phyloP scores from a whole-genome alignment of 2,888 invertebrate genomes.

The Luperina testacea region DNA sequence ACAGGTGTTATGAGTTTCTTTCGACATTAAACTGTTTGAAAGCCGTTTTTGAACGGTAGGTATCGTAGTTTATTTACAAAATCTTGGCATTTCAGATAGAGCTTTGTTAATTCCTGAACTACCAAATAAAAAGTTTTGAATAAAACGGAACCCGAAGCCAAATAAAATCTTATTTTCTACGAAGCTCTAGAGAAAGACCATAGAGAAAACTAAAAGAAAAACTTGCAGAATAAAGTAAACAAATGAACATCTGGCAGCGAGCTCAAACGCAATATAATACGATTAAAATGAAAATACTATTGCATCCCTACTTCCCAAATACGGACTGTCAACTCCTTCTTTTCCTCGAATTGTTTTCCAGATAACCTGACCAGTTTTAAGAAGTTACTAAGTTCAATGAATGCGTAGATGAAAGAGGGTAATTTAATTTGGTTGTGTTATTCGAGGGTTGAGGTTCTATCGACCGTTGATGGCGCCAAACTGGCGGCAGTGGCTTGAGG shows the following conservation, averaged over 20 bases:
- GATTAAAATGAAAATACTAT: conserved; percentile 47
- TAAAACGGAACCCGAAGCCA: neutral
- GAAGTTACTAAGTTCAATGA: conserved; percentile 1
- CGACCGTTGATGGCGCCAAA: conserved; percentile 78
- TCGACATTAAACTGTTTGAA: neutral
- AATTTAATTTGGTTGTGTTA: conserved; percentile 58
- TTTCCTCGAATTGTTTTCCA: conserved; percentile 47
- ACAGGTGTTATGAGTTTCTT: neutral
- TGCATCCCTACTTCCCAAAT: conserved; percentile 11
- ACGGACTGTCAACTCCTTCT: conserved; percentile 29
- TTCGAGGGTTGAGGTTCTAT: conserved; percentile 70
- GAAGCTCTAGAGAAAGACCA: neutral
- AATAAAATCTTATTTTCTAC: neutral
- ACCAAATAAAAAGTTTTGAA: neutral
- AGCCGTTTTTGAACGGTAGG: neutral
- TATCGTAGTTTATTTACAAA: neutral
- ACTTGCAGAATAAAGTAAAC: conserved; percentile 55
- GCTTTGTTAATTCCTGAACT: neutral
- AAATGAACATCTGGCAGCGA: conserved; percentile 66
- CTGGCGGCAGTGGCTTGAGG: conserved; percentile 72
- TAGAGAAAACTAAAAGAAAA: conserved; percentile 13
- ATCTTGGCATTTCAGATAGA: neutral
- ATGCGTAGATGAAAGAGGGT: neutral
- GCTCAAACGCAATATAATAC: conserved; percentile 43
- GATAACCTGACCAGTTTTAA: conserved; percentile 46